phyloP scores from a whole-genome alignment of 2,113 vertebrate species.

The Zootoca vivipara region DNA sequence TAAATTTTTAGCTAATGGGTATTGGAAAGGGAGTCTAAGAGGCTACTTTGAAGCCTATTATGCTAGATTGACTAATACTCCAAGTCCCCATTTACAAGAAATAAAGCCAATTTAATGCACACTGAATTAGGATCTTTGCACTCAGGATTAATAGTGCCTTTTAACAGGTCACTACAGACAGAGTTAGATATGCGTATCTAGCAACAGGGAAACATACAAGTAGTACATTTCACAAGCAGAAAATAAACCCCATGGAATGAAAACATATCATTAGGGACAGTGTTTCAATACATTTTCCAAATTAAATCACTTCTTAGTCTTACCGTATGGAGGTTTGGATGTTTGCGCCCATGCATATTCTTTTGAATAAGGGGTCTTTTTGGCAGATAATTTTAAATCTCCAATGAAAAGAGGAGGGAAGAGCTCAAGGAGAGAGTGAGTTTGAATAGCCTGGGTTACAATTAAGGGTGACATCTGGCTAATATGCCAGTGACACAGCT shows the following conservation, averaged over 20 bases:
- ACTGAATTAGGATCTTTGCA: slow-evolving; percentile 1
- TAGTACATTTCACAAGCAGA: background rate
- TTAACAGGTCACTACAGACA: slow-evolving; percentile 4
- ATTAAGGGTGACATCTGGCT: slow-evolving; percentile 57
- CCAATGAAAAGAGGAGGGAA: slow-evolving; percentile 38
- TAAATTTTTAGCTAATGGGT: slow-evolving; percentile 9
- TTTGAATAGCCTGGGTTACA: slow-evolving; percentile 40
- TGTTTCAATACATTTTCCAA: slow-evolving; percentile 30
- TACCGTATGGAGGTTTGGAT: slow-evolving; percentile 38
- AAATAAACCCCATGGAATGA: background rate
- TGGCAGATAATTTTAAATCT: slow-evolving; percentile 40
- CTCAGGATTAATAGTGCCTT: background rate
- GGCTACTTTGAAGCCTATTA: slow-evolving; percentile 44
- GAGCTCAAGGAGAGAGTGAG: slow-evolving; percentile 37
- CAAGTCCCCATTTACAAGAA: background rate
- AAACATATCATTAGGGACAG: background rate
- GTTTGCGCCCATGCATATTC: background rate
- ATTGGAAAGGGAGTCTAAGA: slow-evolving; percentile 49
- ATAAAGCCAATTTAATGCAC: slow-evolving; percentile 7
- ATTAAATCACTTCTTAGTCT: background rate
- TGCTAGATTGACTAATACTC: background rate
- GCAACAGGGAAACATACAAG: background rate
- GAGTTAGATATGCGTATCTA: background rate
- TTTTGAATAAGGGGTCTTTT: slow-evolving; percentile 22
- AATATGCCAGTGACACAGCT: slow-evolving; percentile 62